These are phyloP conservation scores for Numida meleagris DNA, from an alignment of 2,113 vertebrate genomes.

Conservation along the genomic window DNA sequence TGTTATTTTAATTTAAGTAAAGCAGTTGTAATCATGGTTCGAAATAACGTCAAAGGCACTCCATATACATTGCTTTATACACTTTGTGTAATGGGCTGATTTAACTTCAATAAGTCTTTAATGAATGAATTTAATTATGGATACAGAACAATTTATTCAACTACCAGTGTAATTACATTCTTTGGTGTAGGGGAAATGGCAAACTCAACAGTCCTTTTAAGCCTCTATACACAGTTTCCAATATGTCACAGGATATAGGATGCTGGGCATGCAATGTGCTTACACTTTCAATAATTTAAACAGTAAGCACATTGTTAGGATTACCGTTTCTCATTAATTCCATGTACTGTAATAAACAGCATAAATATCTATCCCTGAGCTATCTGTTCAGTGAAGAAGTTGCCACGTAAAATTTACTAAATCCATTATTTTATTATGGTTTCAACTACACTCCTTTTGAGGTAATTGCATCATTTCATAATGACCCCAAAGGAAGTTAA, in stretches of 20 bases:
- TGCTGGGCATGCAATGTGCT: background rate
- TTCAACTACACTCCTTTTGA: background rate
- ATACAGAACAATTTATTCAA: background rate
- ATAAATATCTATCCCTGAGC: background rate
- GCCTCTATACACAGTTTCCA: background rate
- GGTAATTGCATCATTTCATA: background rate
- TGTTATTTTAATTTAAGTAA: background rate
- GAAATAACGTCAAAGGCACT: background rate
- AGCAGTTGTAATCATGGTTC: background rate
- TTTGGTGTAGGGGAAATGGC: background rate
- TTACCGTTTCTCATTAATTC: background rate
- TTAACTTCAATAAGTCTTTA: background rate
- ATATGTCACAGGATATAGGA: background rate
- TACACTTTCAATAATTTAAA: background rate
- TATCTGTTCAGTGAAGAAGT: background rate
- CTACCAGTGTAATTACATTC: background rate
- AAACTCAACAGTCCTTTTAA: background rate
- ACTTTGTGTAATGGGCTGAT: background rate
- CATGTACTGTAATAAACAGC: background rate
- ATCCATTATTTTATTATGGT: background rate
- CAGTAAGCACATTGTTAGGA: background rate
- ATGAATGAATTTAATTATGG: background rate
- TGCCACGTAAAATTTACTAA: background rate
- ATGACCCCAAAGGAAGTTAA: background rate
- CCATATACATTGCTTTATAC: background rate